Base-by-base conservation (phyloP, 1,140 invertebrate species). In the Drosophila kepulauana region DNA sequence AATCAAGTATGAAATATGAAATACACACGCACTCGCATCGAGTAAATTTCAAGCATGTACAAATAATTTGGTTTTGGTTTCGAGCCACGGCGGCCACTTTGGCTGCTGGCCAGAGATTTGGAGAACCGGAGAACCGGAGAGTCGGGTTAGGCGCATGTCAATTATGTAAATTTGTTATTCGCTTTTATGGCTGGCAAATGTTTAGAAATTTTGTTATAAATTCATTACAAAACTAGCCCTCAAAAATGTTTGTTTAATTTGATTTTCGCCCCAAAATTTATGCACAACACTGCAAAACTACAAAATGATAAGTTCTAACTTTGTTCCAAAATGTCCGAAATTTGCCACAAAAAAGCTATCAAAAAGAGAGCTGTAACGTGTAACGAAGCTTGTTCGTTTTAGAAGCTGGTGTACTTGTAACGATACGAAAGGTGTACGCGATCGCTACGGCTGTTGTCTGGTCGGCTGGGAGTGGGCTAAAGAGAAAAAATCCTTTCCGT, bases 201-300 rank as follows among this genome's bases (percentile, higher is more conserved):
- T 84, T 84, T 61, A 64, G 51, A 84, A 85, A 86, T 75, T 78
- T 86, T 85, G 82, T 78, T 85, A 86, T 86, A 85, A 85, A 81
- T 85, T 85, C 82, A 85, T 85, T 86, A 86, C 68, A 78, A 78
- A 78, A 67, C 66, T 78, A 86, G 72, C 79, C 79, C 8, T 33
- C 56, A 71, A 79, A 81, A 81, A 67, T 82, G 69, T 71, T 52
- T 70, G 63, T 67, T 51, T 85, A 84, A 82, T 84, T 69, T 77
- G 81, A 84, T 81, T 78, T 81, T 64, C 68, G 20, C 15, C 35
- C 51, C 11, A 13, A 73, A 72, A 73, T 75, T 63, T 75, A 70
- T 75, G 72, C 71, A 72, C 30, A 65, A 28, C 38, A 45, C 15
- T 67, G 41, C 63, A 52, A 81, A 84, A 84, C 81, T 85, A 70